Evolutionary conservation across 2,113 vertebrate species (phyloP).

Genomic region (Erpornis zantholeuca): DNA sequence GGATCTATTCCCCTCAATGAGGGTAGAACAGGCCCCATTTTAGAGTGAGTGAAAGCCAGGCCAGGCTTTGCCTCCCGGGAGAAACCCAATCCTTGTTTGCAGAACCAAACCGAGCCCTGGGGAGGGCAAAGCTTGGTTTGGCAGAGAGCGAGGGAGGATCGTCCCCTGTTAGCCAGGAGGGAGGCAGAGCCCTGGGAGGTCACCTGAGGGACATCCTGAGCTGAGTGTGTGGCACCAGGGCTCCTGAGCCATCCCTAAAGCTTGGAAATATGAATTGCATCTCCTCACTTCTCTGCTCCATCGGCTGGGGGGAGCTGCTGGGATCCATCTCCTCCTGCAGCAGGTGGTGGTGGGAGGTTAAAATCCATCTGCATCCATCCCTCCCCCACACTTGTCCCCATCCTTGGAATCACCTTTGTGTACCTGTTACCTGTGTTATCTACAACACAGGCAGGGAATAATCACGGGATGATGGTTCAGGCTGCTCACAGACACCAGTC

Average conservation of each 20-base stretch:
- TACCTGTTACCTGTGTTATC: fast-evolving
- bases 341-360: fast-evolving
- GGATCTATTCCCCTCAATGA: fast-evolving
- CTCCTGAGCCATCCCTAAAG: neutral
- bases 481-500: neutral
- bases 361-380: neutral
- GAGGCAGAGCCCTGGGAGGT: neutral
- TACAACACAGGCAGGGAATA: neutral
- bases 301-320: fast-evolving
- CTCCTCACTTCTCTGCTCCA: neutral
- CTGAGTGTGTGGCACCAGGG: neutral
- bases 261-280: neutral
- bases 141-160: neutral
- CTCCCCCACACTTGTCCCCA: neutral
- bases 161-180: neutral
- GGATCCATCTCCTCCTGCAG: neutral
- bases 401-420: neutral
- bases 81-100: neutral
- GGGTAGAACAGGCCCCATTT: fast-evolving
- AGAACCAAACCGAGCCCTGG: neutral
- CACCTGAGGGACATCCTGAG: neutral
- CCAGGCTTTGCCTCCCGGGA: neutral
- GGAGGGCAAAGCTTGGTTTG: neutral
- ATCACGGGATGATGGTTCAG: neutral
- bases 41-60: neutral